A percentile compares a stretch with the other conserved stretches of the same genome.
Conservation (phyloP, 2,888 invertebrate genomes). For the Torymus tubicola region DNA sequence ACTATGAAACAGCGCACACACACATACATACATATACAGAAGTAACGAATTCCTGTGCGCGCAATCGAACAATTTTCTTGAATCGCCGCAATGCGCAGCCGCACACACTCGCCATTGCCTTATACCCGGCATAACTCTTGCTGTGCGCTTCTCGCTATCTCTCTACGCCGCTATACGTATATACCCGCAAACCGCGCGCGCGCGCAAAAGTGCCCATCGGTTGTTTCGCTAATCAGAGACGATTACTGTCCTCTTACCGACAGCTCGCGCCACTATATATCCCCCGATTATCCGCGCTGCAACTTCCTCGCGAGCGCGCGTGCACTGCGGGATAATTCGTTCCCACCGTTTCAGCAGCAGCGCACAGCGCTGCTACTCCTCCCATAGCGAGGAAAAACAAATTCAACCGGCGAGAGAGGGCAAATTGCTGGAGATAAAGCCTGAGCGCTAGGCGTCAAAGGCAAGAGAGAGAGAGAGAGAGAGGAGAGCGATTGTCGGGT, state of each 20-base stretch:
- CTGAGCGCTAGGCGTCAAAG: slow-evolving; percentile 8
- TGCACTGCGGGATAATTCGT: slow-evolving; percentile 21
- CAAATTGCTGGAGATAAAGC: slow-evolving; percentile 16
- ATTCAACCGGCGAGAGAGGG: not conserved
- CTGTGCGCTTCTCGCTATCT: slow-evolving; percentile 7
- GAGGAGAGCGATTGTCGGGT: not conserved
- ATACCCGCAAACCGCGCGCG: not conserved
- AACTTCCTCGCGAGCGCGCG: slow-evolving; percentile 4
- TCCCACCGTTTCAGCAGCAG: slow-evolving; percentile 39
- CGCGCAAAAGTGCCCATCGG: slow-evolving; percentile 36
- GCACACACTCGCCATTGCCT: not conserved
- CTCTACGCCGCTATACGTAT: too few relatives aligned
- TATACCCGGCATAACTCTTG: not conserved
- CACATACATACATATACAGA: not conserved
- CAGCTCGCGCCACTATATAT: not conserved
- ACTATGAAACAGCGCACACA: too few relatives aligned
- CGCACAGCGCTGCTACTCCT: slow-evolving; percentile 33
- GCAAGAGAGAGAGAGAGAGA: not conserved
- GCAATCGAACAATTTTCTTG: slow-evolving; percentile 42
- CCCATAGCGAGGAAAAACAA: slow-evolving; percentile 30
- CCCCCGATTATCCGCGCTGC: not conserved
- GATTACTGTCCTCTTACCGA: slow-evolving; percentile 67
- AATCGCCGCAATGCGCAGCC: not conserved
- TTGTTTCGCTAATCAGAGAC: slow-evolving; percentile 67
- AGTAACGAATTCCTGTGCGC: not conserved